Base-by-base conservation (phyloP, 2,797 vertebrate genomes). In the Graptemys geographica region DNA sequence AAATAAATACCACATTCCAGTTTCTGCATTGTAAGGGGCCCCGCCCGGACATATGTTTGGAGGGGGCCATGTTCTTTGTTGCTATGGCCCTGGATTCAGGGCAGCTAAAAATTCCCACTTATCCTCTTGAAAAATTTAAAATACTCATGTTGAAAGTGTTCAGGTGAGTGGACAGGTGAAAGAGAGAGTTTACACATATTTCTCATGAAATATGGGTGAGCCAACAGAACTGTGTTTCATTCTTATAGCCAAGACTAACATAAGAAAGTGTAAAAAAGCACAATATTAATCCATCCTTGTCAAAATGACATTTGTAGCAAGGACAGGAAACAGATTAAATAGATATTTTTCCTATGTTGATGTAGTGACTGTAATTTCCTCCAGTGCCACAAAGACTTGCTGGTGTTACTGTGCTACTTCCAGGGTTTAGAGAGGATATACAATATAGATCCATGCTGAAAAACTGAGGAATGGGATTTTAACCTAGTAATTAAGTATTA, bases 331-430 rank as follows among this genome's bases (percentile, higher is more conserved):
- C 9, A 59, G 16, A 37, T 23, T 41, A 13, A 76, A 28, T 52
- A 0, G 0, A 4, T 88, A 88, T 12, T 76, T 90, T 90, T 25
- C 91, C 7, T 1, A 0, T 52, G 76, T 27, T 44, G 23, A 6
- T 69, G 6, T 27, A 44, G 3, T 52, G 10, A 55, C 56, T 93
- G 56, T 53, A 84, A 55, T 37, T 21, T 65, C 82, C 3, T 83
- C 0, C 0, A 16, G 74, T 65, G 23, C 37, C 1, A 2, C 18
- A 72, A 72, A 72, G n/a, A 11, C n/a, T 21, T 41, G 19, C n/a
- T 72, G 18, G 9, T 41, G 19, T 72, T 37, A 23, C 19, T 41
- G n/a, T 41, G n/a, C n/a, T 72, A 37, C 25, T 6, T 25, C 56
- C 11, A 12, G 56, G 4, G 19, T 94, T 93, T 56, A 31, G n/a